phyloP scores from a whole-genome alignment of 1,140 invertebrate genomes.

The Papilio polytes region DNA sequence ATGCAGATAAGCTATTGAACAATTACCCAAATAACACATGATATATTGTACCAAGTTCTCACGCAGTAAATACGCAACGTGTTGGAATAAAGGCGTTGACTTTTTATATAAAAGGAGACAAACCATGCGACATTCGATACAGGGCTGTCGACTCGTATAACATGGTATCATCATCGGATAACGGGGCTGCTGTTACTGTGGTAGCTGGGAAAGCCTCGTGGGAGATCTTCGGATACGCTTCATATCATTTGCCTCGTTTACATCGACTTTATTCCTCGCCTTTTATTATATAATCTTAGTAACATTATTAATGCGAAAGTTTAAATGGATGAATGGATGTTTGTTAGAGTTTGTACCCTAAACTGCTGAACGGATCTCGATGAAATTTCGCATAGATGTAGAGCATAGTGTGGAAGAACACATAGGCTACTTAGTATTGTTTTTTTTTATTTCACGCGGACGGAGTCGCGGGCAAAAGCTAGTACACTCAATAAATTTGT shows the following conservation, averaged over 20 bases:
- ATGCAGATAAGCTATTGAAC: no score
- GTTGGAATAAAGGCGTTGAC: neutral
- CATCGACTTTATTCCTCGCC: conserved; percentile 5
- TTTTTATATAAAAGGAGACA: conserved; percentile 30
- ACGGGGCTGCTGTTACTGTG: conserved; percentile 65
- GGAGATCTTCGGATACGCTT: conserved; percentile 62
- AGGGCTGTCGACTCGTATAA: conserved; percentile 49
- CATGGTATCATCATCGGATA: conserved; percentile 65
- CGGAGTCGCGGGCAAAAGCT: no score
- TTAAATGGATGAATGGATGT: no score
- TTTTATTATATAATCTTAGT: no score
- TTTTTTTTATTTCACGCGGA: no score
- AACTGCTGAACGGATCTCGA: no score
- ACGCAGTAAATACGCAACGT: neutral
- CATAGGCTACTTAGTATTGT: no score
- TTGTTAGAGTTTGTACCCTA: no score
- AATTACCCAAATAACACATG: no score
- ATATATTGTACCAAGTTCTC: neutral
- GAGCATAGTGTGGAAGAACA: no score
- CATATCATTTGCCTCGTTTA: conserved; percentile 66
- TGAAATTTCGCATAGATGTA: no score
- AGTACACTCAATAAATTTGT: neutral
- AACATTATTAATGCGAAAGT: no score
- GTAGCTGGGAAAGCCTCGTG: conserved; percentile 67
- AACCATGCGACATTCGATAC: conserved; percentile 47